These are phyloP conservation scores for Hypercompe scribonia DNA, from an alignment of 2,888 invertebrate species.

Conservation along the genomic window DNA sequence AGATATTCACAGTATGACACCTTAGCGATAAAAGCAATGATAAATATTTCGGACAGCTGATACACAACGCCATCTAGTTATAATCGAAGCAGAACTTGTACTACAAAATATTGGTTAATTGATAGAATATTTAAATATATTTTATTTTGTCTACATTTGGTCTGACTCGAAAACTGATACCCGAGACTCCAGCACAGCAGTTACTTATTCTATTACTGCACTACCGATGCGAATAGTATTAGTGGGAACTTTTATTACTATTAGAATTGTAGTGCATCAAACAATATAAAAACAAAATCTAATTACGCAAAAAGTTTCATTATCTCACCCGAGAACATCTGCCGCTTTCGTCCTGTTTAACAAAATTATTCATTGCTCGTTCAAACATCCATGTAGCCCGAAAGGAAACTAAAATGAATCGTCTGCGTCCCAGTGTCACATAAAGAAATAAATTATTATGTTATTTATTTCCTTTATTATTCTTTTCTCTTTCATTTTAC, in stretches of 20 bases:
- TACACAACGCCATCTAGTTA: too few relatives aligned
- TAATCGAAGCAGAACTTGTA: too few relatives aligned
- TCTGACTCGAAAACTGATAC: too few relatives aligned
- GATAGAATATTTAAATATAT: too few relatives aligned
- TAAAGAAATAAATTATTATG: not conserved
- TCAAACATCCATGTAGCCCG: not conserved
- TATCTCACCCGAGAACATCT: not conserved
- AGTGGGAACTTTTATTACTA: too few relatives aligned
- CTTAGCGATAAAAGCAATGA: too few relatives aligned
- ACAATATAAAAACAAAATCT: not conserved
- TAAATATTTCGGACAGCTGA: too few relatives aligned
- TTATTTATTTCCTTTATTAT: conserved; percentile 9
- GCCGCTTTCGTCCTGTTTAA: not conserved
- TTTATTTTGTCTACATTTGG: too few relatives aligned
- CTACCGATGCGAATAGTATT: too few relatives aligned
- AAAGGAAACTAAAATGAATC: not conserved
- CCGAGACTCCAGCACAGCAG: not conserved
- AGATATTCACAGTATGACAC: not conserved
- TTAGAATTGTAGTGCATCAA: not conserved
- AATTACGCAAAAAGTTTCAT: not conserved
- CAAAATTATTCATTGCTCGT: not conserved
- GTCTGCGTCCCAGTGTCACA: not conserved
- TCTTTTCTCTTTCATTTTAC: not conserved
- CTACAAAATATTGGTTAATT: not conserved
- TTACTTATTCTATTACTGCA: too few relatives aligned